A percentile compares a stretch with the other conserved stretches of the same genome.
These are phyloP conservation scores for Drosophila repletoides DNA, from an alignment of 1,140 invertebrate genomes.

Conservation along the genomic window DNA sequence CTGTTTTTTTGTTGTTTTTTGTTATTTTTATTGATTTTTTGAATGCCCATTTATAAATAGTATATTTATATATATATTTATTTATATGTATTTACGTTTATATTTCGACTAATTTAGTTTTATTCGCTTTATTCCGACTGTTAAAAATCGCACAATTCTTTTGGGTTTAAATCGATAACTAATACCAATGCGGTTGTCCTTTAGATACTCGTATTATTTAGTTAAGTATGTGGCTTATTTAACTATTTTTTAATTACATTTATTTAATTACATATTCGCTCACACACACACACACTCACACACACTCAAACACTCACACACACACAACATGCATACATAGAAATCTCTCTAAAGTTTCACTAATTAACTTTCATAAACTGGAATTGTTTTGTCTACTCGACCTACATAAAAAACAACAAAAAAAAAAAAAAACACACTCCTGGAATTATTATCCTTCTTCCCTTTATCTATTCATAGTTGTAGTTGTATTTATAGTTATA, in stretches of 20 bases:
- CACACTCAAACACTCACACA: background rate
- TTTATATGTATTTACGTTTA: slow-evolving; percentile 15
- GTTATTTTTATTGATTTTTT: slow-evolving; percentile 33
- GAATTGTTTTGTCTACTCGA: slow-evolving; percentile 53
- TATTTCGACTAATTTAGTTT: slow-evolving; percentile 44
- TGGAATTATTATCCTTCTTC: slow-evolving; percentile 44
- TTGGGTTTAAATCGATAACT: slow-evolving; percentile 43
- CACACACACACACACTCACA: slow-evolving; percentile 3
- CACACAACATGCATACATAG: too few relatives aligned
- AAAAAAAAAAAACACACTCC: too few relatives aligned
- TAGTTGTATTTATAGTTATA: slow-evolving; percentile 1
- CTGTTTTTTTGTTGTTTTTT: slow-evolving; percentile 27
- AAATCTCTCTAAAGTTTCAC: slow-evolving; percentile 25
- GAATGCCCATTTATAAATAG: slow-evolving; percentile 28
- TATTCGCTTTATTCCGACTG: slow-evolving; percentile 33
- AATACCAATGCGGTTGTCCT: slow-evolving; percentile 29
- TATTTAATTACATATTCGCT: too few relatives aligned
- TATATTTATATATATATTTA: slow-evolving; percentile 10
- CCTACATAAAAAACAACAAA: slow-evolving; percentile 50
- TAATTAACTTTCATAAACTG: slow-evolving; percentile 75
- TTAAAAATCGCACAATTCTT: slow-evolving; percentile 67
- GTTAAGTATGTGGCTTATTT: slow-evolving; percentile 4
- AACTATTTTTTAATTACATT: slow-evolving; percentile 9
- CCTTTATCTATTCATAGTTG: too few relatives aligned
- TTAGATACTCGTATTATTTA: background rate